Conservation (phyloP, 2,797 vertebrate species). For the Gymnopithys bicolor region DNA sequence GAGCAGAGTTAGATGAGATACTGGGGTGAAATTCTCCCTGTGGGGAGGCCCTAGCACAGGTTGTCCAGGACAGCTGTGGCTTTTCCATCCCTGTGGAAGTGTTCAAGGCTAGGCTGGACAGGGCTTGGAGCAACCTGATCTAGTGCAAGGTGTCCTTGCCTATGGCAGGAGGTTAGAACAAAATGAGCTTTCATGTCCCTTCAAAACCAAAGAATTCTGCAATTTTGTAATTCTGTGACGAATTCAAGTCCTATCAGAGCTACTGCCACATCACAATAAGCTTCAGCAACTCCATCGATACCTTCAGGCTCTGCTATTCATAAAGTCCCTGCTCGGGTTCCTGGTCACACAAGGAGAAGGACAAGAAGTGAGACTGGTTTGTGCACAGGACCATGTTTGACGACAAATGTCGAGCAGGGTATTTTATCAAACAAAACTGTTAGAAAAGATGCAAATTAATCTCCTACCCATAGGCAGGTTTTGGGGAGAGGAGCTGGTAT, state of each 20-base stretch:
- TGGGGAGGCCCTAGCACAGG: background rate
- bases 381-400: background rate
- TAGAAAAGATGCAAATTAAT: background rate
- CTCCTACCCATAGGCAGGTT: background rate
- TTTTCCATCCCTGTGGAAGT: background rate
- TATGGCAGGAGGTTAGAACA: no score
- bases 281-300: background rate
- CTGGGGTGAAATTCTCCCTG: background rate
- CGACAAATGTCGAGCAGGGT: background rate
- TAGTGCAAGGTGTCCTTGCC: background rate
- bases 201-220: background rate
- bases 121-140: background rate
- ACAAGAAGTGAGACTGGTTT: background rate
- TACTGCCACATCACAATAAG: background rate
- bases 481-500: background rate
- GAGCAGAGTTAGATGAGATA: background rate
- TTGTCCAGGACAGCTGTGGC: background rate
- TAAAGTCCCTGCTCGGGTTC: fast-evolving
- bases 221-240: background rate
- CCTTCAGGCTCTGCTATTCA: background rate
- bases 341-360: background rate
- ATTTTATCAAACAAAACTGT: background rate
- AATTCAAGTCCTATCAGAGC: background rate
- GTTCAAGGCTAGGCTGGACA: fast-evolving
- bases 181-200: background rate